Percentiles rank a stretch among this genome's conserved stretches.
Evolutionary conservation across 2,797 vertebrate genomes (phyloP).

Genomic region (Micrastur ruficollis): DNA sequence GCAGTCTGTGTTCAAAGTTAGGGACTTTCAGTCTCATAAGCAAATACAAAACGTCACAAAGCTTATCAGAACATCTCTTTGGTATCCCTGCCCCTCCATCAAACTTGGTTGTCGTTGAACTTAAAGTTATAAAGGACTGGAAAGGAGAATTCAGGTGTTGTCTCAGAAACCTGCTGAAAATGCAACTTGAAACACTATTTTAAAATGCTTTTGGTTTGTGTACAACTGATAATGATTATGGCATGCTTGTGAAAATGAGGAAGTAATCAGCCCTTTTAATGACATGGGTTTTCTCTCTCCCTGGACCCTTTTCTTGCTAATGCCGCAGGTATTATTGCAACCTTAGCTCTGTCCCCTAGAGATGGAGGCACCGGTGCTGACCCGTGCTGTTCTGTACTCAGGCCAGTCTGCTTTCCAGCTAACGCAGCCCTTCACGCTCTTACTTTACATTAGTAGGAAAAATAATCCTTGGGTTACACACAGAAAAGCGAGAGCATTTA

Average conservation of each 20-base stretch:
- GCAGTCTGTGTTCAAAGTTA: background rate
- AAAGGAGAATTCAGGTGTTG: background rate
- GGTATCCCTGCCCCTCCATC: too few species aligned
- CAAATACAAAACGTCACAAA: background rate
- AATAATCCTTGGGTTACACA: background rate
- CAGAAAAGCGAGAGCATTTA: background rate
- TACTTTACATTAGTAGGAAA: background rate
- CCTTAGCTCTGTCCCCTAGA: too few species aligned
- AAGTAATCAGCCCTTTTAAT: background rate
- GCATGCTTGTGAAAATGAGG: background rate
- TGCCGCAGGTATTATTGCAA: background rate
- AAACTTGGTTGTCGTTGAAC: background rate
- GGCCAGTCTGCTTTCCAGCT: background rate
- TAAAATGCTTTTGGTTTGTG: background rate
- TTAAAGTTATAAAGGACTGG: background rate
- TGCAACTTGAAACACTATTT: background rate
- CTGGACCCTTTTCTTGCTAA: background rate
- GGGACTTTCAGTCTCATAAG: background rate
- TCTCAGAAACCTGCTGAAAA: background rate
- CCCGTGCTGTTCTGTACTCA: accelerated
- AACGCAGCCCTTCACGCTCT: background rate
- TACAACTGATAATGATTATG: accelerated
- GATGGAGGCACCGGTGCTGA: background rate
- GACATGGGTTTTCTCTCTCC: background rate
- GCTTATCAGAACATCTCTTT: background rate